Evolutionary conservation across 2,797 vertebrate genomes (phyloP).

Genomic region (Momotus momota): DNA sequence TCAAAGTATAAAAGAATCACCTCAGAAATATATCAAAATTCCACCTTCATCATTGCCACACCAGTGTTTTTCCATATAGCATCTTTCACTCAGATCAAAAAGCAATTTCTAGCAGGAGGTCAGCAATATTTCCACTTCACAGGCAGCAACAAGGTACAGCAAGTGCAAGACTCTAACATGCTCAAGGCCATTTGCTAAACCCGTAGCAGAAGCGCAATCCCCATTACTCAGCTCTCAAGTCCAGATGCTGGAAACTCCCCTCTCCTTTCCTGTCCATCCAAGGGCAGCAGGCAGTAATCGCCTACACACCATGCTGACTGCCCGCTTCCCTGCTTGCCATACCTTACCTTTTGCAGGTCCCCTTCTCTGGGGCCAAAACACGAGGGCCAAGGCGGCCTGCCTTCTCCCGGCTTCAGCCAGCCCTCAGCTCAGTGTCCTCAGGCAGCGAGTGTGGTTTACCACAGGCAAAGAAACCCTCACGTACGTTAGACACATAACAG

Average conservation of each 20-base stretch:
- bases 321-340: not conserved
- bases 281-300: accelerated
- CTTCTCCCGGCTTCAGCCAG: not conserved
- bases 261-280: not conserved
- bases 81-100: not conserved
- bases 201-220: not conserved
- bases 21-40: not conserved
- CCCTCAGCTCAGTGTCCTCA: not conserved
- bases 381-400: not conserved
- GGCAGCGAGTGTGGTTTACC: accelerated
- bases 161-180: not conserved
- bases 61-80: not conserved
- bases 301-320: accelerated
- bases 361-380: not conserved
- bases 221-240: not conserved
- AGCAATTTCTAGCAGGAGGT: not conserved
- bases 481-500: not conserved
- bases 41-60: not conserved
- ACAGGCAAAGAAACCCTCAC: not conserved
- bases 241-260: not conserved
- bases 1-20: not conserved
- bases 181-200: not conserved
- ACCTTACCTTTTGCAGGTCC: not conserved
- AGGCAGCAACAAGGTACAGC: not conserved
- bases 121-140: not conserved